A percentile compares a stretch with the other conserved stretches of the same genome.
Conservation (phyloP, 2,888 invertebrate genomes). For the Melieria crassipennis region DNA sequence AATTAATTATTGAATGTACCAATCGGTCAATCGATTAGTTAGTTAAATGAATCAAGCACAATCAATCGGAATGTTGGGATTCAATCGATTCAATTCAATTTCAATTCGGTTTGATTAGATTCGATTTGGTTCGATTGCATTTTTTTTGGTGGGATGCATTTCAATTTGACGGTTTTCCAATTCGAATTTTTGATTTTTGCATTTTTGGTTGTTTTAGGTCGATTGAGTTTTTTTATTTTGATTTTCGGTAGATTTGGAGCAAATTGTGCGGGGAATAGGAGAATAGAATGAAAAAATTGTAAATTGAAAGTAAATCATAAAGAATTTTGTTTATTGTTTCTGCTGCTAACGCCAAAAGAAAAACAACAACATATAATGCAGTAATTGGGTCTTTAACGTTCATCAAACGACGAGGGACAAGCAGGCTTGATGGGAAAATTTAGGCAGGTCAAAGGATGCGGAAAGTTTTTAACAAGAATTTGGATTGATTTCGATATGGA, state of each 20-base stretch:
- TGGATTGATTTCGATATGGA: too few relatives aligned
- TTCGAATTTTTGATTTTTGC: constrained; percentile 16
- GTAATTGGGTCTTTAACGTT: neutral
- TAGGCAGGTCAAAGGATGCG: too few relatives aligned
- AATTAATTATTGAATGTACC: too few relatives aligned
- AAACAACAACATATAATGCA: constrained; percentile 16
- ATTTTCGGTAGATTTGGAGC: constrained; percentile 18
- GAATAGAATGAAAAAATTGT: constrained; percentile 44
- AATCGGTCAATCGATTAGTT: too few relatives aligned
- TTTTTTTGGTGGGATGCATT: constrained; percentile 11
- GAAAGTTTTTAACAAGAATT: too few relatives aligned
- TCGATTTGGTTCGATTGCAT: constrained; percentile 40
- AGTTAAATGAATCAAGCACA: constrained; percentile 7
- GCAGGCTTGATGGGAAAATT: too few relatives aligned
- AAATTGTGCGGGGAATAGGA: constrained; percentile 41
- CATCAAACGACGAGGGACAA: too few relatives aligned
- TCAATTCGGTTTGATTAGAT: constrained; percentile 42
- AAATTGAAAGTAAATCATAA: constrained; percentile 46
- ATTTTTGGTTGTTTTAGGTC: constrained; percentile 23
- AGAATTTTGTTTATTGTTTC: constrained; percentile 45
- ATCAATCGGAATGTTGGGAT: constrained; percentile 25
- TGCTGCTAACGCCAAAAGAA: neutral
- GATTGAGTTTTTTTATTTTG: constrained; percentile 25
- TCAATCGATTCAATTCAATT: constrained; percentile 30
- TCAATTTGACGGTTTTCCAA: constrained; percentile 32